Evolutionary conservation across 2,888 invertebrate species (phyloP), one percentile per base, ranked within the genome.

Genomic region (Andrena chrysosceles): DNA sequence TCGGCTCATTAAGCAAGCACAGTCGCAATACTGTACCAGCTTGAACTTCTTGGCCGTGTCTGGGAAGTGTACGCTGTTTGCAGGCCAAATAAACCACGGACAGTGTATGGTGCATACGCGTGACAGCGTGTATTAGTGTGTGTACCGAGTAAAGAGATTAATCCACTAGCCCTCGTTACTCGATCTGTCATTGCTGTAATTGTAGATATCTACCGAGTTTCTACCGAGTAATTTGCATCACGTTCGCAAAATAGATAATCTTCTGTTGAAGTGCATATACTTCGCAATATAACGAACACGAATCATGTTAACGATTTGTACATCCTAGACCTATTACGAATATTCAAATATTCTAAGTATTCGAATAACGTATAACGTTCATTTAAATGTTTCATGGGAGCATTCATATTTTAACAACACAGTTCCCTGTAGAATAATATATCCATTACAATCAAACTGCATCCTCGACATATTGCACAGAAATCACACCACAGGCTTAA

Each of bases 1-100:
- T 80, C 81, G 91, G 77, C 83, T 90, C 90, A 88, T 92, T 90
- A 91, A 89, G 83, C 86, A 75, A 85, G 81, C 86, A 91, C 85
- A 90, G 86, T 87, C 77, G 81, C 66, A 59, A 76, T 68, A 70
- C 74, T 90, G 90, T 90, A 59, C 66, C 42, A 49, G 52, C 13
- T n/a, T 48, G 35, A 71, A 42, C 68, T 68, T 73, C 35, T 42
- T 62, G 72, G 70, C 35, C 59, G 66, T 59, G 69, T 64, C 75
- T 49, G 78, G 59, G 23, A 49, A 78, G 35, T 52, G 42, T 33
- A 23, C 13, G 54, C 59, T 64, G 72, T 54, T 64, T 74, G 84
- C 64, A 76, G 85, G 77, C 82, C 80, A 86, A 86, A 86, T 86
- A 86, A 86, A 85, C 84, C 64, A 56, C 63, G 13, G 48, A 13